phyloP scores from a whole-genome alignment of 2,797 vertebrate species.

The Fratercula arctica region DNA sequence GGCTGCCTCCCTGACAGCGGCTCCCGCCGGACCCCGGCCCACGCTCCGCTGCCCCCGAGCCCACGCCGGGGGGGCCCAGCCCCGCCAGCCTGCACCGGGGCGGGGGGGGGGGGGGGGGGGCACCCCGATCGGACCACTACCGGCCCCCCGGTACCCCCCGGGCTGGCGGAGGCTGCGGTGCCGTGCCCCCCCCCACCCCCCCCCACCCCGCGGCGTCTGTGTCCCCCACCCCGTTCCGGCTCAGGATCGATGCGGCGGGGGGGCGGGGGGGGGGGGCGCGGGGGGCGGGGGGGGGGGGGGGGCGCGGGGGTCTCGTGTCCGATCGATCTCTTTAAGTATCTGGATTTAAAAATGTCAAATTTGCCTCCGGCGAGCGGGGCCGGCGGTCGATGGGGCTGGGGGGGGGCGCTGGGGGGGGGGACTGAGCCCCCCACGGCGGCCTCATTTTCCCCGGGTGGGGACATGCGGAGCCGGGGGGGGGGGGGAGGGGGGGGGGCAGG shows the following conservation, averaged over 20 bases:
- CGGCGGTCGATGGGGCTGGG: background rate
- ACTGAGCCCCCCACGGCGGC: background rate
- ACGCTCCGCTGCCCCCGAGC: conserved; percentile 60
- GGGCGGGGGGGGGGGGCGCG: background rate
- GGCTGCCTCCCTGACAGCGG: conserved; percentile 70
- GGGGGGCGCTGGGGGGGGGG: background rate
- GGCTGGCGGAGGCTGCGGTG: background rate
- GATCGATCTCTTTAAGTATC: conserved; percentile 78
- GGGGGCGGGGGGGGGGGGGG: too few species aligned
- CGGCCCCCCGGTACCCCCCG: too few species aligned
- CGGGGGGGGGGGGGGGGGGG: background rate
- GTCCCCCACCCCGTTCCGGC: background rate
- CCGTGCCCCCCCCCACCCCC: background rate
- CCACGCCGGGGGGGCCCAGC: background rate
- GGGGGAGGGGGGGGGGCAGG: too few species aligned
- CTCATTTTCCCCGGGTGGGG: background rate
- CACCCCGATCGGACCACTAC: background rate
- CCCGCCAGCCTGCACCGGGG: background rate
- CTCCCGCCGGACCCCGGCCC: conserved; percentile 37
- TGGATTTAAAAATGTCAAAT: conserved; percentile 81
- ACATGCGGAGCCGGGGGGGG: background rate
- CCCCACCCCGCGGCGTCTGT: background rate
- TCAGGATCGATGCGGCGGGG: background rate
- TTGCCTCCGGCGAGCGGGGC: conserved; percentile 66
- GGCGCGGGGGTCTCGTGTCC: background rate